Percentiles rank a stretch among this genome's conserved stretches.
Evolutionary conservation across 1,140 invertebrate genomes (phyloP).

Genomic region (Platyscapa corneri): DNA sequence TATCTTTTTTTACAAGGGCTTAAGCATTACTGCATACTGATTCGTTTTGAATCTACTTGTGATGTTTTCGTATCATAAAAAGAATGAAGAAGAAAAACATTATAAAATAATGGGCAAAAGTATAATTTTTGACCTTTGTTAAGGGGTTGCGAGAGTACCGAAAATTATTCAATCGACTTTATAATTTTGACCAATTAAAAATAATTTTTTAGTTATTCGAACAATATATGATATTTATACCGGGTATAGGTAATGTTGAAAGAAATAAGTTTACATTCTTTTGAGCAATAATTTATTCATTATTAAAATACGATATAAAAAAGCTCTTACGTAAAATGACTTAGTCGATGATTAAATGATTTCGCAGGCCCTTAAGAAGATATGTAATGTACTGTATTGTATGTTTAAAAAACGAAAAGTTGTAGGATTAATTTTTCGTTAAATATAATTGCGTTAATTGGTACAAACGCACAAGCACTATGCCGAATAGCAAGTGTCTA

Average conservation of each 20-base stretch:
- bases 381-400: constrained; percentile 46
- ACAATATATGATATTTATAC: constrained; percentile 1
- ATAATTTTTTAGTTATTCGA: constrained; percentile 29
- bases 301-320: constrained; percentile 2
- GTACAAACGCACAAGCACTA: constrained; percentile 39
- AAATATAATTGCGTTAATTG: constrained; percentile 35
- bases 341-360: constrained; percentile 15
- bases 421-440: constrained; percentile 29
- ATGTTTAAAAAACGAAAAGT: constrained; percentile 38
- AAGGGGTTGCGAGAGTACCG: constrained; percentile 38
- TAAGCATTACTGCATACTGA: background rate
- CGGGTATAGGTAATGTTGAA: no score
- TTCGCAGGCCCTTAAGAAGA: constrained; percentile 37
- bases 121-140: constrained; percentile 30
- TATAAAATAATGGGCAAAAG: constrained; percentile 1
- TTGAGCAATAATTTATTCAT: background rate
- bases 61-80: constrained; percentile 1
- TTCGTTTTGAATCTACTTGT: constrained; percentile 18
- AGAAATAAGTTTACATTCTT: constrained; percentile 38
- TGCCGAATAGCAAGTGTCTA: background rate
- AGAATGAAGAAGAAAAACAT: background rate
- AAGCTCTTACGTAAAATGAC: constrained; percentile 36
- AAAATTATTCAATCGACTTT: constrained; percentile 9
- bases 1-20: constrained; percentile 10
- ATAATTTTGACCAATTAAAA: constrained; percentile 20